Percentiles rank a stretch among this genome's conserved stretches.
Evolutionary conservation across 2,888 invertebrate genomes (phyloP).

Genomic region (Hypselothyrea guttata): DNA sequence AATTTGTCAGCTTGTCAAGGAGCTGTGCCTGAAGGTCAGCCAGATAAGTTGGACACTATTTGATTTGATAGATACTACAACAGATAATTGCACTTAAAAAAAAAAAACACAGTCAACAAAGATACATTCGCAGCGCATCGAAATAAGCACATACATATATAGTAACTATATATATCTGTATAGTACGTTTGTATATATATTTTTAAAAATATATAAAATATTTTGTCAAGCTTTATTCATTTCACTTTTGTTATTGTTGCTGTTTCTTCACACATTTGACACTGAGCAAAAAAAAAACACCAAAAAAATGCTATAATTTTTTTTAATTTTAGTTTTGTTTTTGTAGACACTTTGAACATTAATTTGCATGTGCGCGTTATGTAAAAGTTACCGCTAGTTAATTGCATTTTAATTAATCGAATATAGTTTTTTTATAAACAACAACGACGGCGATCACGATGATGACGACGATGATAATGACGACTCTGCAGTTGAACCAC

Average conservation of each 20-base stretch:
- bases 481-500: constrained; percentile 22
- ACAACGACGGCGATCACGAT: constrained; percentile 22
- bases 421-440: constrained; percentile 30
- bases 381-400: constrained; percentile 65
- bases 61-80: constrained; percentile 10
- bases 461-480: constrained; percentile 15
- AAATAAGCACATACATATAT: no score
- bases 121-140: not conserved
- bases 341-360: constrained; percentile 29
- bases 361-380: constrained; percentile 58
- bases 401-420: constrained; percentile 51
- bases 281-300: constrained; percentile 20
- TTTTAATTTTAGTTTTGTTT: no score
- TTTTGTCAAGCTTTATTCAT: no score
- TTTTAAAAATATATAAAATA: no score
- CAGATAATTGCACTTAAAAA: constrained; percentile 18
- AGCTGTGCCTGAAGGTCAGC: constrained; percentile 34
- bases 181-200: no score
- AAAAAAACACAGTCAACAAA: constrained; percentile 3
- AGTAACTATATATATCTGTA: no score
- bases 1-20: constrained; percentile 19
- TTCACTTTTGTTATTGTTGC: constrained; percentile 23
- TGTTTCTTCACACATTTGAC: constrained; percentile 48
- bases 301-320: constrained; percentile 5
- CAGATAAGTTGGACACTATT: constrained; percentile 16